A percentile compares a stretch with the other conserved stretches of the same genome.
These are phyloP conservation scores for Seira sanloemensis DNA, from an alignment of 2,888 invertebrate genomes.

Conservation along the genomic window DNA sequence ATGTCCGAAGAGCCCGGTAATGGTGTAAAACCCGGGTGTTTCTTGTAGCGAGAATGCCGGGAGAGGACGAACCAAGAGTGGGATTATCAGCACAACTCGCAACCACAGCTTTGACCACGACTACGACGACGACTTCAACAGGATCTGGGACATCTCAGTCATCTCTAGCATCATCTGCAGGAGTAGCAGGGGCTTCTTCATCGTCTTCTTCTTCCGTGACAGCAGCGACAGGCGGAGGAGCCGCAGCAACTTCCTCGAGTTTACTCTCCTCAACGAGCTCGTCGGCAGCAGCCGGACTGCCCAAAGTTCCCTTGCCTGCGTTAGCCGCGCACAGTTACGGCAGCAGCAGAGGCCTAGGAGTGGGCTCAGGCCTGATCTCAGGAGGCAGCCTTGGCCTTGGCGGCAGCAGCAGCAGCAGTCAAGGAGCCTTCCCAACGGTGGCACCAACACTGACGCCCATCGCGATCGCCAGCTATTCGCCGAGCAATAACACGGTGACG, in stretches of 20 bases:
- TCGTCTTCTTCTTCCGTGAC: conserved; percentile 57
- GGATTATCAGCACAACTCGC: conserved; percentile 72
- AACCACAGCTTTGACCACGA: conserved; percentile 67
- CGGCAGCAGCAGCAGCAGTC: conserved; percentile 33
- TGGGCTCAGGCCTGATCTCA: conserved; percentile 18
- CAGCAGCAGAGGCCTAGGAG: not conserved
- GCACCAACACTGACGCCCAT: conserved; percentile 39
- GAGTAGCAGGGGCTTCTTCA: conserved; percentile 33
- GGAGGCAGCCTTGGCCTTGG: conserved; percentile 28
- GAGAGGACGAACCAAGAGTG: conserved; percentile 73
- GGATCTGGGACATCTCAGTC: conserved; percentile 45
- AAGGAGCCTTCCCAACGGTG: conserved; percentile 19
- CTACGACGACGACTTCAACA: conserved; percentile 59
- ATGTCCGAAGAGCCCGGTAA: conserved; percentile 73
- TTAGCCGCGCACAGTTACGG: conserved; percentile 23
- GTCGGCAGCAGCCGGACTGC: conserved; percentile 38
- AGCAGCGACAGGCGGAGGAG: conserved; percentile 22
- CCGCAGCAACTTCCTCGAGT: not conserved
- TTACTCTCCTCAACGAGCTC: conserved; percentile 9
- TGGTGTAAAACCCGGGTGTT: conserved; percentile 72
- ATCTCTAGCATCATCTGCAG: conserved; percentile 41
- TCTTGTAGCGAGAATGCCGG: conserved; percentile 74
- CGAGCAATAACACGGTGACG: conserved; percentile 46
- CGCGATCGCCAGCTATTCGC: conserved; percentile 50
- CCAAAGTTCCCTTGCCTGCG: conserved; percentile 55